Evolutionary conservation across 1,140 invertebrate species (phyloP), one percentile per base, ranked within the genome.

Genomic region (Zaprionus tsacasi): DNA sequence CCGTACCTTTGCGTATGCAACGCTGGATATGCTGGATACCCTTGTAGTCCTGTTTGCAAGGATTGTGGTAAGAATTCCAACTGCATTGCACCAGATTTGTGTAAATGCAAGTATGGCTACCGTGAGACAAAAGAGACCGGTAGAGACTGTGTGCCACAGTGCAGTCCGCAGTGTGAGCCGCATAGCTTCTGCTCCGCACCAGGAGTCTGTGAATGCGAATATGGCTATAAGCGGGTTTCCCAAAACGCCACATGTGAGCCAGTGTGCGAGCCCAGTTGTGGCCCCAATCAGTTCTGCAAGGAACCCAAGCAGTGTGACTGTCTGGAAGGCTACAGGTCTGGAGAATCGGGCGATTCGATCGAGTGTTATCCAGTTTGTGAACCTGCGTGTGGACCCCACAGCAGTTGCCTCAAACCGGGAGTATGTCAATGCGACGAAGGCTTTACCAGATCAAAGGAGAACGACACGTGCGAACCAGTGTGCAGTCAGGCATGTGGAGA

Each of bases 241-340:
- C 25, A 12, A 2, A 27, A 27, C 3, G 64, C 15, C 40, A 69
- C 78, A 33, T 96, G 96, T 66, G 35, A 92, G 2, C 94, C 96
- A 0, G 73, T 64, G 2, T 92, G 91, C 17, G 8, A 17, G 0
- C 17, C 76, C 1, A 13, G 93, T 8, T 95, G 95, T 76, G 72
- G 74, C 0, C 93, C 13, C 1, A 43, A 95, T 76, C 94, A 94
- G 13, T 76, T 91, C 3, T 95, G 95, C 70, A 87, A 93, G 0
- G 91, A 87, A 6, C 95, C 95, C 0, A 94, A 94, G 45, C 82
- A 89, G 36, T 95, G 95, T 67, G 86, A 94, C 17, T 95, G 95
- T 68, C 93, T 93, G 70, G 91, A 93, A 4, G 94, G 94, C 17
- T 94, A 94, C 70, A 93, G 93, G 6, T 93, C 92, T 3, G 43